phyloP scores from a whole-genome alignment of 2,888 invertebrate genomes.

The Acleris emargana region DNA sequence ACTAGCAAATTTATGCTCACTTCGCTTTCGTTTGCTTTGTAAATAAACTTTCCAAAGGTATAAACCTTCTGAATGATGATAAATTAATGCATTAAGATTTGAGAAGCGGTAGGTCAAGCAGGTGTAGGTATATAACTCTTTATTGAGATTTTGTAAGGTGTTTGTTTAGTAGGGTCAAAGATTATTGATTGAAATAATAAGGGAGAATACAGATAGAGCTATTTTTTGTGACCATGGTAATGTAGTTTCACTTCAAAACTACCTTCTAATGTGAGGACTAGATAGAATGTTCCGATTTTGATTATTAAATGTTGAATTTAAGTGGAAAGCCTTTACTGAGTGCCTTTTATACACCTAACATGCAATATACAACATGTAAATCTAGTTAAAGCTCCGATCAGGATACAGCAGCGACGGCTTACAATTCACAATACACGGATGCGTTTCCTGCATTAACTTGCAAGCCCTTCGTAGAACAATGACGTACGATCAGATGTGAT shows the following conservation, averaged over 20 bases:
- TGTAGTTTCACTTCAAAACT: no score
- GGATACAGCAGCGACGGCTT: constrained; percentile 32
- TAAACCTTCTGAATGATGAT: constrained; percentile 2
- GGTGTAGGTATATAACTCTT: background rate
- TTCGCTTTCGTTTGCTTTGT: constrained; percentile 24
- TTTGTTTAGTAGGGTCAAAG: background rate
- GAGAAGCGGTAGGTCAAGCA: background rate
- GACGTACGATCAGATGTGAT: constrained; percentile 17
- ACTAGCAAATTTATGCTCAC: constrained; percentile 46
- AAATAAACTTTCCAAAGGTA: constrained; percentile 27
- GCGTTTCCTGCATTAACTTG: constrained; percentile 31
- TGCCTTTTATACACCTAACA: no score
- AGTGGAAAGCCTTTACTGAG: no score
- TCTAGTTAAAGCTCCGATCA: constrained; percentile 13
- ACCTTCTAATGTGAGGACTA: no score
- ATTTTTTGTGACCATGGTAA: no score
- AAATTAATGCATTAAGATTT: background rate
- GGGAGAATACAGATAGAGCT: no score
- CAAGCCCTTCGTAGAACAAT: constrained; percentile 30
- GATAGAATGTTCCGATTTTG: no score
- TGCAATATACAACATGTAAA: background rate
- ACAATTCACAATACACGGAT: constrained; percentile 26
- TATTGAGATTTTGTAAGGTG: background rate
- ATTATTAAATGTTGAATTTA: no score
- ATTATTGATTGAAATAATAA: background rate